These are phyloP conservation scores for Archips crataeganus DNA, from an alignment of 2,888 invertebrate species.

Conservation along the genomic window DNA sequence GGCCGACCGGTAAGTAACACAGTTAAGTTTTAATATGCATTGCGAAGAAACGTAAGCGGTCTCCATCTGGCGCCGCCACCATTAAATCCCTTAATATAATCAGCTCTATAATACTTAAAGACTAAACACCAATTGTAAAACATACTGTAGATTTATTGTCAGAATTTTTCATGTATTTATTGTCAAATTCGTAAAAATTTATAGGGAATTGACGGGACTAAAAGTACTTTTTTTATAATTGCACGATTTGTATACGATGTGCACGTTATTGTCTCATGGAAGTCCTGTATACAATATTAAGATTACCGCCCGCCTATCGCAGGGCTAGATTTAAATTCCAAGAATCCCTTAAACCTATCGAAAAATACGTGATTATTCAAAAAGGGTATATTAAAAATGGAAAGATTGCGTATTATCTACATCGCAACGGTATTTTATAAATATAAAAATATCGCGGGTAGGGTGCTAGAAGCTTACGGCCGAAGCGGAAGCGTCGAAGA, in stretches of 20 bases:
- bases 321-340: constrained; percentile 47
- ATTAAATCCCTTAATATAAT: constrained; percentile 33
- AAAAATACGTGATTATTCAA: constrained; percentile 77
- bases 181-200: constrained; percentile 62
- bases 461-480: constrained; percentile 66
- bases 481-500: constrained; percentile 74
- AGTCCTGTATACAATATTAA: constrained; percentile 50
- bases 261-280: constrained; percentile 71
- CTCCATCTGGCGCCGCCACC: constrained; percentile 7
- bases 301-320: constrained; percentile 47
- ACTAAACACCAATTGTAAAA: constrained; percentile 72
- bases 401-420: constrained; percentile 68
- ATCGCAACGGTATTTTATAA: constrained; percentile 67
- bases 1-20: not conserved
- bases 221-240: constrained; percentile 62
- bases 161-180: constrained; percentile 53
- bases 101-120: constrained; percentile 53
- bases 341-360: constrained; percentile 71
- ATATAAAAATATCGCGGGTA: constrained; percentile 75
- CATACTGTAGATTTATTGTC: constrained; percentile 67
- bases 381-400: constrained; percentile 62
- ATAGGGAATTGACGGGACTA: constrained; percentile 72
- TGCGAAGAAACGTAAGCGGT: constrained; percentile 26
- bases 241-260: constrained; percentile 69
- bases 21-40: constrained; percentile 18